Conservation (phyloP, 1,140 invertebrate species). For the Nymphalis io region DNA sequence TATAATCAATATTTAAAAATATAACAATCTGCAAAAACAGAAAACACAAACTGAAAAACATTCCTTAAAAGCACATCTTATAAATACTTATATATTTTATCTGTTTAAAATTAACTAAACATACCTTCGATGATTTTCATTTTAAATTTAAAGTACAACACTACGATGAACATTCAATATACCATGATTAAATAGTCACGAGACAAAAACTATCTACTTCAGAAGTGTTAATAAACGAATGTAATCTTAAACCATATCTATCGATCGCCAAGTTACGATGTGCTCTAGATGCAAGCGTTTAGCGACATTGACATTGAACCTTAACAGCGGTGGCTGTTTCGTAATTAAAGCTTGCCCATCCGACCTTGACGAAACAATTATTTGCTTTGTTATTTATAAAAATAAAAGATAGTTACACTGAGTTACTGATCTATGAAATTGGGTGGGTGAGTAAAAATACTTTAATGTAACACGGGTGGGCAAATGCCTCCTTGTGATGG, state of each 20-base stretch:
- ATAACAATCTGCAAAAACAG: too few relatives aligned
- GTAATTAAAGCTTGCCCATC: constrained; percentile 51
- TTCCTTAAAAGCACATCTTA: too few relatives aligned
- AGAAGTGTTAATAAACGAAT: not conserved
- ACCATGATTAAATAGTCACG: not conserved
- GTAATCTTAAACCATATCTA: constrained; percentile 2
- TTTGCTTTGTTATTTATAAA: constrained; percentile 23
- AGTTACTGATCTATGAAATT: not conserved
- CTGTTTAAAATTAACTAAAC: too few relatives aligned
- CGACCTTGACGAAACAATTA: constrained; percentile 36
- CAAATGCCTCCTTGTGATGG: too few relatives aligned
- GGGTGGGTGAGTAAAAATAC: not conserved
- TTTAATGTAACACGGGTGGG: not conserved
- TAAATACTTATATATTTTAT: too few relatives aligned
- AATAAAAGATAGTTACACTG: not conserved
- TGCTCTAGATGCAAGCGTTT: constrained; percentile 5
- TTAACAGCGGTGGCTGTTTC: constrained; percentile 42
- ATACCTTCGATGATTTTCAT: too few relatives aligned
- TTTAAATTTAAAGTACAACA: too few relatives aligned
- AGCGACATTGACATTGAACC: constrained; percentile 57
- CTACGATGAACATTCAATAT: too few relatives aligned
- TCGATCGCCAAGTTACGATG: not conserved
- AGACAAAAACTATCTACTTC: not conserved
- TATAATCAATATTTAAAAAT: too few relatives aligned
- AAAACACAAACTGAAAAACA: too few relatives aligned